Evolutionary conservation across 2,888 invertebrate species (phyloP).

Genomic region (Lapara coniferarum): DNA sequence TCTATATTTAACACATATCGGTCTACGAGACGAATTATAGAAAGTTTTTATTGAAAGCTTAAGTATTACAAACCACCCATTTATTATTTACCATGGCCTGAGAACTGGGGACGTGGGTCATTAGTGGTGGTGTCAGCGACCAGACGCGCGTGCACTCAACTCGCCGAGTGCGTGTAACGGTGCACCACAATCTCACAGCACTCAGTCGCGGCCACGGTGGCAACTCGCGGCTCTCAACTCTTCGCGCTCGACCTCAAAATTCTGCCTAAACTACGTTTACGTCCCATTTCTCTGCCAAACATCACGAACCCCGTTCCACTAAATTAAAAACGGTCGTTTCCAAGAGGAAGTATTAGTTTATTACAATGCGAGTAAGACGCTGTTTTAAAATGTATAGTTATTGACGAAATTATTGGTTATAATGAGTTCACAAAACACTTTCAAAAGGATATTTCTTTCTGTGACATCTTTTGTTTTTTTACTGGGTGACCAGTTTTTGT

Average conservation of each 20-base stretch:
- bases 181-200: conserved; percentile 57
- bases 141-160: conserved; percentile 78
- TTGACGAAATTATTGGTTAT: conserved; percentile 48
- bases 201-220: background rate
- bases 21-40: background rate
- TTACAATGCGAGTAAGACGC: conserved; percentile 24
- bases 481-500: conserved; percentile 31
- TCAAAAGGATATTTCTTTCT: conserved; percentile 30
- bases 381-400: conserved; percentile 42
- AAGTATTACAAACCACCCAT: background rate
- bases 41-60: background rate
- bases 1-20: too few species aligned
- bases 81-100: conserved; percentile 34
- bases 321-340: background rate
- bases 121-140: conserved; percentile 74
- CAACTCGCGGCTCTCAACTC: conserved; percentile 44
- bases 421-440: conserved; percentile 45
- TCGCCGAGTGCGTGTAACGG: conserved; percentile 76
- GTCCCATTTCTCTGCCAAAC: background rate
- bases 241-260: conserved; percentile 36
- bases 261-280: background rate
- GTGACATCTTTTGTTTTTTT: conserved; percentile 8
- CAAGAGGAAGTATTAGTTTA: background rate
- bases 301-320: background rate
- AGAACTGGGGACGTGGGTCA: conserved; percentile 52